Base-by-base conservation (phyloP, 2,888 invertebrate genomes). In the Sepioteuthis lessoniana region DNA sequence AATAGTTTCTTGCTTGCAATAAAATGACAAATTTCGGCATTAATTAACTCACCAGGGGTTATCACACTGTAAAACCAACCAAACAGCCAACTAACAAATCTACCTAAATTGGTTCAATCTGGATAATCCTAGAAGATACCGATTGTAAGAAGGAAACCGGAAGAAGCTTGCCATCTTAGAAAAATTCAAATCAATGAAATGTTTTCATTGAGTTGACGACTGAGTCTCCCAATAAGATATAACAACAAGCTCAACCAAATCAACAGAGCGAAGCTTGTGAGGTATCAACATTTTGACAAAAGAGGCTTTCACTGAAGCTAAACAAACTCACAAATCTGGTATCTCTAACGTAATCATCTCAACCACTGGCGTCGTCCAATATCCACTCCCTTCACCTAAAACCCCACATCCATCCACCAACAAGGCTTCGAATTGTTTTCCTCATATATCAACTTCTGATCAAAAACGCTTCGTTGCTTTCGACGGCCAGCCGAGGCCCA, bases 391-490 rank as follows among this genome's bases (percentile, higher is more conserved):
- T 3, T 7, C 42, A 5, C 42, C 7, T 42, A 3, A 42, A 42
- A 3, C 42, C 1, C n/a, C 76, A 0, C 8, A n/a, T 10, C 60
- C 8, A 60, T 25, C 28, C 16, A n/a, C 76, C n/a, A 3, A 76
- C n/a, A n/a, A 13, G 0, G 76, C n/a, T n/a, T 76, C n/a, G 16
- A 76, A 76, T n/a, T 76, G 76, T 76, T 76, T 76, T n/a, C 76
- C 76, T 76, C 76, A 13, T n/a, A n/a, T 76, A 76, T 76, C 76
- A 76, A 76, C 76, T 76, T 76, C n/a, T 76, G 76, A 76, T 76
- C 76, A 76, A 76, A n/a, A 13, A 76, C 76, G 76, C 76, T 76
- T 76, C 76, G 76, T n/a, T 76, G 76, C n/a, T n/a, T 76, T 76
- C 13, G n/a, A 13, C n/a, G 76, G 10, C 76, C 76, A 10, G n/a